Percentiles rank a stretch among this genome's conserved stretches.
Evolutionary conservation across 2,888 invertebrate genomes (phyloP).

Genomic region (Leptopilina syphax): DNA sequence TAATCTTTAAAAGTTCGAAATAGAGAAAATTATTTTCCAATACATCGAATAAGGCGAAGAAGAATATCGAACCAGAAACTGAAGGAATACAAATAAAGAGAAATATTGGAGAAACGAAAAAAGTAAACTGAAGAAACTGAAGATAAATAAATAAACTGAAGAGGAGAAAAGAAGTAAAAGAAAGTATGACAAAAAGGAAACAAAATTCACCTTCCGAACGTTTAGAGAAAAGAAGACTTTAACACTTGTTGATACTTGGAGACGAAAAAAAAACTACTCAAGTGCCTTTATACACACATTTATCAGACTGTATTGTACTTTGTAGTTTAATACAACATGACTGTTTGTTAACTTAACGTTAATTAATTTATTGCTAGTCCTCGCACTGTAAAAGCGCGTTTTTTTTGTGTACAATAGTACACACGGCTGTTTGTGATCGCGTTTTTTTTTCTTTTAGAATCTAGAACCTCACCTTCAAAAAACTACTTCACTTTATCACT

Average conservation of each 20-base stretch:
- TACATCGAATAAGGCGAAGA: no score
- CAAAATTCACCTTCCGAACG: no score
- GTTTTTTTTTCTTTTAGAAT: neutral
- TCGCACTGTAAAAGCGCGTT: slow-evolving; percentile 10
- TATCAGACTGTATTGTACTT: slow-evolving; percentile 73
- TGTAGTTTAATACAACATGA: slow-evolving; percentile 72
- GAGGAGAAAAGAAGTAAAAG: no score
- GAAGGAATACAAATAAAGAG: no score
- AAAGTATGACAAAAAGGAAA: no score
- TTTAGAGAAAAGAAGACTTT: neutral
- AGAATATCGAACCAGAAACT: no score
- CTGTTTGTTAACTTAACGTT: slow-evolving; percentile 69
- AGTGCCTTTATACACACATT: slow-evolving; percentile 75
- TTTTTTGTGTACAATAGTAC: slow-evolving; percentile 15
- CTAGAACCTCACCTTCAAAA: slow-evolving; percentile 13
- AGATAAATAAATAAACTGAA: no score
- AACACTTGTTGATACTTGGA: slow-evolving; percentile 24
- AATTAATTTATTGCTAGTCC: slow-evolving; percentile 69
- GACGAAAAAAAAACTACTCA: slow-evolving; percentile 60
- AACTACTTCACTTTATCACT: neutral
- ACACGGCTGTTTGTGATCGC: slow-evolving; percentile 34
- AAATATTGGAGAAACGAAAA: no score
- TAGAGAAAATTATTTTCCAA: no score
- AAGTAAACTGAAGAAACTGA: no score
- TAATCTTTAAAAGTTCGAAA: no score